Evolutionary conservation across 2,113 vertebrate species (phyloP).

Genomic region (Centropus unirufus): DNA sequence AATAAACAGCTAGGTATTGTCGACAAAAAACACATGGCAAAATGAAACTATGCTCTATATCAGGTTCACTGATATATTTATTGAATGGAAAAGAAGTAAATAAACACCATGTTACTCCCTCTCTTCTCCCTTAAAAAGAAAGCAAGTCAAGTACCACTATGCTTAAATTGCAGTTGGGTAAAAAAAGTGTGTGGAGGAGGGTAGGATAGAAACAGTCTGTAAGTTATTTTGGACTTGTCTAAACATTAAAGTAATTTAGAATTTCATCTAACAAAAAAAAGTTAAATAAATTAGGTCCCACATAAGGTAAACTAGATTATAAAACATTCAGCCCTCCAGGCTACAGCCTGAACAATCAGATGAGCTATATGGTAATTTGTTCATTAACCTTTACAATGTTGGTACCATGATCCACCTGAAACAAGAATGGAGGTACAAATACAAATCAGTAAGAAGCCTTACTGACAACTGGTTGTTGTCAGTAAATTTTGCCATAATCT

Average conservation of each 20-base stretch:
- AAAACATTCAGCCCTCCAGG: background rate
- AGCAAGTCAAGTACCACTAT: background rate
- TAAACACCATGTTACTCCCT: background rate
- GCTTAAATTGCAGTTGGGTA: background rate
- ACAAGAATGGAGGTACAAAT: slow-evolving; percentile 2
- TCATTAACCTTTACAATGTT: slow-evolving; percentile 32
- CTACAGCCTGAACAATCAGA: background rate
- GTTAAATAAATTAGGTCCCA: background rate
- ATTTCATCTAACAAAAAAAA: background rate
- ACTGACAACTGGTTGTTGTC: slow-evolving; percentile 10
- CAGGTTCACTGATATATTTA: background rate
- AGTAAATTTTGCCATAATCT: slow-evolving; percentile 67
- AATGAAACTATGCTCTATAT: background rate
- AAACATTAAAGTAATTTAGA: background rate
- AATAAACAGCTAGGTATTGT: background rate
- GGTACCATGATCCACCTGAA: background rate
- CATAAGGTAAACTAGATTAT: background rate
- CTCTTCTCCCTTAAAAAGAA: background rate
- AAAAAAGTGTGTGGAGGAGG: background rate
- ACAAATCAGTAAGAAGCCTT: slow-evolving; percentile 40
- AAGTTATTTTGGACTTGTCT: background rate
- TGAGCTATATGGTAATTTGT: background rate
- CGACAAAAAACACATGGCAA: background rate
- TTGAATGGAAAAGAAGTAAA: background rate
- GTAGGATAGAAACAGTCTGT: background rate